Base-by-base conservation (phyloP, 2,113 vertebrate genomes). In the Melanerpes aurifrons region DNA sequence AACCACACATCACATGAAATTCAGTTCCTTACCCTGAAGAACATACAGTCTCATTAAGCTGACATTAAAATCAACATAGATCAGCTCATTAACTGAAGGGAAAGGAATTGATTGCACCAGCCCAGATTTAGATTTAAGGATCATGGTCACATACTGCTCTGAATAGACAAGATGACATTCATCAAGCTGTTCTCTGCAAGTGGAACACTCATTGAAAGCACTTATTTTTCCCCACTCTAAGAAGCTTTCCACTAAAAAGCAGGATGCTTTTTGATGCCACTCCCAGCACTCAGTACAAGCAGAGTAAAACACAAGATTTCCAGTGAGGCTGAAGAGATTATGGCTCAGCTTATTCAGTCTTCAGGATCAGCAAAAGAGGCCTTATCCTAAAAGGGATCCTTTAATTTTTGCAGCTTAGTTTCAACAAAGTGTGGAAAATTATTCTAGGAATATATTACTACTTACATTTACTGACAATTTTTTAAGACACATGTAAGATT, bases 121-220 rank as follows among this genome's bases (percentile, higher is more conserved):
- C 50, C 48, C 86, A 69, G 88, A 90, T 93, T 88, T 77, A 71
- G 76, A 93, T 88, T 75, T 73, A 75, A 70, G 74, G 87, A 91
- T 56, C 74, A 62, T 56, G 92, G 84, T 72, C 16, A 1, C 50
- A 50, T 21, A 50, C 15, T 48, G 78, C 67, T 95, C 40, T 64
- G 66, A 90, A 77, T 2, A 93, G 86, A 70, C 86, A 90, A 45
- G 67, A 82, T 85, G 77, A 92, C 91, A 85, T 85, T 92, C 70
- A 24, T 76, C 89, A 96, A 94, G 77, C 89, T 96, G 88, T 90
- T 94, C 67, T 79, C 50, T 82, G 56, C 50, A 85, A 89, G 67
- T 28, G 71, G 86, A 94, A 89, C 64, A 72, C 16, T 47, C 54
- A 81, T 67, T 5, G 4, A 86, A 71, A 87, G 37, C 69, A n/a